Percentiles rank a stretch among this genome's conserved stretches.
These are phyloP conservation scores for Orthonyx spaldingii DNA, from an alignment of 2,113 vertebrate genomes.

Conservation along the genomic window DNA sequence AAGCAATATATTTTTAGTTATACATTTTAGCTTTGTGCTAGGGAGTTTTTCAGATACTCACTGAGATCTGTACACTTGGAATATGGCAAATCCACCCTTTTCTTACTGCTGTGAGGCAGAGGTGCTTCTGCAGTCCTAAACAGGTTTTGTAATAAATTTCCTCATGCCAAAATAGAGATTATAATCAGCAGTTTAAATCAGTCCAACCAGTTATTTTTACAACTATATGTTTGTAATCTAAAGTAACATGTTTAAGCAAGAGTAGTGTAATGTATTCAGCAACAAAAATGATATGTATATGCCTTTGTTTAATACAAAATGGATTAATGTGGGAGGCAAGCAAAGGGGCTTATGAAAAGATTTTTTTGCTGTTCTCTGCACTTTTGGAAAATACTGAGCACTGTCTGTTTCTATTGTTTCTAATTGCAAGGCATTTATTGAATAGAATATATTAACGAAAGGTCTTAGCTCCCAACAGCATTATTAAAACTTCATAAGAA, in stretches of 20 bases:
- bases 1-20: not conserved
- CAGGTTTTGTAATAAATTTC: slow-evolving; percentile 13
- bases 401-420: not conserved
- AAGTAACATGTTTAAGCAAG: slow-evolving; percentile 12
- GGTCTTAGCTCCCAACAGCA: not conserved
- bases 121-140: not conserved
- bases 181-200: slow-evolving; percentile 9
- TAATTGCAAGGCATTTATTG: not conserved
- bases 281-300: not conserved
- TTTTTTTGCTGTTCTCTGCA: not conserved
- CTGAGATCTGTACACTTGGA: not conserved
- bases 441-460: not conserved
- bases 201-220: slow-evolving; percentile 13
- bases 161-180: not conserved
- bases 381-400: not conserved
- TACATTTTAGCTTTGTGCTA: not conserved
- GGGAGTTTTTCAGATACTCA: not conserved
- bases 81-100: not conserved
- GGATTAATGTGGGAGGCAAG: accelerated
- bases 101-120: not conserved
- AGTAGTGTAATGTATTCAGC: not conserved
- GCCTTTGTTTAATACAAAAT: not conserved
- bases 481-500: not conserved
- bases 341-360: not conserved
- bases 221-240: not conserved